A percentile compares a stretch with the other conserved stretches of the same genome.
Conservation (phyloP, 2,888 invertebrate species). For the Cerastis rubricosa region DNA sequence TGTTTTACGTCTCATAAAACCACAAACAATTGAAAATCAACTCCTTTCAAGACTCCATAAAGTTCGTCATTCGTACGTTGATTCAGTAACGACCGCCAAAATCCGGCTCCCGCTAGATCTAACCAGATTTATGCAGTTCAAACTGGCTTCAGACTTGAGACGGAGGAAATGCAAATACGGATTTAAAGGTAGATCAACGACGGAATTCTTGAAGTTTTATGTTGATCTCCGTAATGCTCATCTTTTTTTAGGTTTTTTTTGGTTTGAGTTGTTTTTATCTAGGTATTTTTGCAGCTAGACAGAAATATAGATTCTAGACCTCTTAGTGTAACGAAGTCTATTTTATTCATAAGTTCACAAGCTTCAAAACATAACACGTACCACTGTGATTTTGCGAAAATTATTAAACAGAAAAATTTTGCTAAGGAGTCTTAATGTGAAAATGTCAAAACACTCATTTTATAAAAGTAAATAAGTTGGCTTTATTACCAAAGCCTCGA, state of each 20-base stretch:
- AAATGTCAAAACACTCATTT: neutral
- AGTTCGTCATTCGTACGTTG: conserved; percentile 46
- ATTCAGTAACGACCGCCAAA: conserved; percentile 66
- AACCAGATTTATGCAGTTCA: conserved; percentile 79
- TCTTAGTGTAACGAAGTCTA: neutral
- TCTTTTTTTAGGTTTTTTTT: conserved; percentile 27
- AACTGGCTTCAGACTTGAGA: conserved; percentile 67
- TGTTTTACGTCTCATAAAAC: neutral
- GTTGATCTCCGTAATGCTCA: conserved; percentile 53
- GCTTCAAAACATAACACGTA: neutral
- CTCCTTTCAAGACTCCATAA: conserved; percentile 25
- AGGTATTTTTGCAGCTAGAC: neutral
- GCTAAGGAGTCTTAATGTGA: neutral
- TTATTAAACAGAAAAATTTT: neutral
- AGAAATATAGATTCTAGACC: neutral
- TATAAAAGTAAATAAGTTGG: no score
- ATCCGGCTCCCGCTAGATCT: conserved; percentile 73
- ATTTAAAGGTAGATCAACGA: conserved; percentile 71
- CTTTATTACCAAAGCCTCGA: no score
- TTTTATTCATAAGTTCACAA: neutral
- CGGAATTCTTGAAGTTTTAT: conserved; percentile 71
- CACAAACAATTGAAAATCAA: conserved; percentile 40
- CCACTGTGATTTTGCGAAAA: neutral
- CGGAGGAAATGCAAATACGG: conserved; percentile 74
- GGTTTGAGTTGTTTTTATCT: conserved; percentile 10